phyloP scores from a whole-genome alignment of 2,797 vertebrate genomes.

The Acropternis orthonyx region DNA sequence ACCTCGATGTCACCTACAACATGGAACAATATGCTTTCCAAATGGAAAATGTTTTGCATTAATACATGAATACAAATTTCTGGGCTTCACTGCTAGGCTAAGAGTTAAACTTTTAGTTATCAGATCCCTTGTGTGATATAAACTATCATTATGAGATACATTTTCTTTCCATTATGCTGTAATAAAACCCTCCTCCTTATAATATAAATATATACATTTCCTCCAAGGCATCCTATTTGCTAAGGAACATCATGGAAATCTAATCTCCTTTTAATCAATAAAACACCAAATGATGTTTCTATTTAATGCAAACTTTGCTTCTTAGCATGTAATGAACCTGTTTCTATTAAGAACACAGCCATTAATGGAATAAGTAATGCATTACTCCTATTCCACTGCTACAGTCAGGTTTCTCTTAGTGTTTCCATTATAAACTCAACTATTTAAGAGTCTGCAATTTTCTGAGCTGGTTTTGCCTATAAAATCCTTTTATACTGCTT shows the following conservation, averaged over 20 bases:
- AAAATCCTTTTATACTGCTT: slow-evolving; percentile 26
- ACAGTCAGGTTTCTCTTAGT: slow-evolving; percentile 41
- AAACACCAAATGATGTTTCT: slow-evolving; percentile 76
- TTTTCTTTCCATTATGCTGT: slow-evolving; percentile 72
- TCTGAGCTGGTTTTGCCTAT: slow-evolving; percentile 11
- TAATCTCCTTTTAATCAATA: slow-evolving; percentile 77
- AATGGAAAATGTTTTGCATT: neutral
- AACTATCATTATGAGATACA: slow-evolving; percentile 72
- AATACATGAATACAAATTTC: neutral
- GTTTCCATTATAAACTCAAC: slow-evolving; percentile 46
- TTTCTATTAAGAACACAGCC: slow-evolving; percentile 69
- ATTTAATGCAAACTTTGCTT: slow-evolving; percentile 75
- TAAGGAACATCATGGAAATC: slow-evolving; percentile 73
- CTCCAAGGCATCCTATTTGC: slow-evolving; percentile 73
- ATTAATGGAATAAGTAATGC: slow-evolving; percentile 72
- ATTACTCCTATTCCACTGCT: slow-evolving; percentile 43
- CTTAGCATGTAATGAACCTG: slow-evolving; percentile 73
- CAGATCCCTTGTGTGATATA: slow-evolving; percentile 70
- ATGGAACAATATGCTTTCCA: neutral
- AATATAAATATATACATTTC: slow-evolving; percentile 76
- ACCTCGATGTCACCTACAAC: neutral
- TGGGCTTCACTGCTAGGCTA: slow-evolving; percentile 48
- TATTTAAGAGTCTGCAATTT: slow-evolving; percentile 42
- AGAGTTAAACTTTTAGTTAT: slow-evolving; percentile 70
- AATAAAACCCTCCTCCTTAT: slow-evolving; percentile 69